Base-by-base conservation (phyloP, 2,113 vertebrate species). In the Halcyon malimbica region DNA sequence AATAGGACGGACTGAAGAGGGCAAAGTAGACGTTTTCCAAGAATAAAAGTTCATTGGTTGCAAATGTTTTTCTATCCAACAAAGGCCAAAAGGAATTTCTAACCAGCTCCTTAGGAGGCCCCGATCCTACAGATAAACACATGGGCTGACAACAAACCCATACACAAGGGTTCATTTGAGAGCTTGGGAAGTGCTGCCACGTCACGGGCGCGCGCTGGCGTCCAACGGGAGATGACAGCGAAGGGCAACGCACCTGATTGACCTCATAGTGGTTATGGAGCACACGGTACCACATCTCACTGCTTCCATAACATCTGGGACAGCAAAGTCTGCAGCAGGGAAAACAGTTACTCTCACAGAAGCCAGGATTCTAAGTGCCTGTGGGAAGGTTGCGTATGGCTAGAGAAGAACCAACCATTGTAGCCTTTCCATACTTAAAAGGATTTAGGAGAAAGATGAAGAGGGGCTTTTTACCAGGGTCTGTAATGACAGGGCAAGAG, bases 131-230 rank as follows among this genome's bases (percentile, higher is more conserved):
- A 53, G 67, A 78, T 44, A 78, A 81, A 68, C 8, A 41, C 39
- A 31, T 9, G 5, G 20, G 29, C 25, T 84, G n/a, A 78, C 94
- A 89, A 75, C 6, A 1, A 84, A 56, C 16, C 21, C 37, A 11
- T 59, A 2, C 6, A 24, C 9, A 68, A 62, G n/a, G 28, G 15
- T 50, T 51, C 37, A 18, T 65, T 41, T 62, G 46, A 80, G 83
- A 90, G n/a, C 19, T 15, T 63, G 63, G 28, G 18, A 71, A 90
- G 46, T 5, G 19, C 26, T 44, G 4, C 59, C 9, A 5, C 6
- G 31, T 60, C 39, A 16, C 2, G 7, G 7, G 18, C 17, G 37
- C 2, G 1, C 0, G 0, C 35, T 62, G 51, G 42, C 62, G 75
- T 35, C 39, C 57, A 48, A 2, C 8, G 65, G 46, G 51, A 68